A percentile compares a stretch with the other conserved stretches of the same genome.
Conservation (phyloP, 2,797 vertebrate species). For the Tragelaphus eurycerus region DNA sequence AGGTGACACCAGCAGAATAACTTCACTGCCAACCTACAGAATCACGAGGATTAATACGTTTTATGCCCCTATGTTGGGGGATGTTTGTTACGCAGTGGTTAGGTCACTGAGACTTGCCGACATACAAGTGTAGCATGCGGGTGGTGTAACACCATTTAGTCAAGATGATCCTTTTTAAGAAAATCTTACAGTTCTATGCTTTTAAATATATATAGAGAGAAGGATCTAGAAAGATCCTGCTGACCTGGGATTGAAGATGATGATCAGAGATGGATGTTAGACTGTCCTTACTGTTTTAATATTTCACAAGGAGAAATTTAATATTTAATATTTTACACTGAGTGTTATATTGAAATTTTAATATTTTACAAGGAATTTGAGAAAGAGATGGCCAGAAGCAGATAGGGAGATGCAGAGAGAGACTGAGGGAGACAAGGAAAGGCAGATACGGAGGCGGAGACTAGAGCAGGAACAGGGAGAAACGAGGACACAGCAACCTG, state of each 20-base stretch:
- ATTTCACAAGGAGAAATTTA: slow-evolving; percentile 19
- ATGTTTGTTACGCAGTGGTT: not conserved
- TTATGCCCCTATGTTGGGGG: not conserved
- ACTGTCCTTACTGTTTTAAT: not conserved
- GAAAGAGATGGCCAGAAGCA: not conserved
- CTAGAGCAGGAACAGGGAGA: not conserved
- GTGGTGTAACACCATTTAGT: not conserved
- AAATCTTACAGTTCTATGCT: not conserved
- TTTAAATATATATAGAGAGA: not conserved
- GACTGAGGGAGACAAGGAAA: not conserved
- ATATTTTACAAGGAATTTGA: slow-evolving; percentile 15
- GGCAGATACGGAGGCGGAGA: not conserved
- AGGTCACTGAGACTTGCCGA: not conserved
- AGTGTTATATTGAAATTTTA: not conserved
- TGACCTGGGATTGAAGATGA: too few relatives aligned
- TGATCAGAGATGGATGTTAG: not conserved
- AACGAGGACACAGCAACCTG: not conserved
- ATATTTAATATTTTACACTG: slow-evolving; percentile 1
- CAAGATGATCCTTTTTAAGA: not conserved
- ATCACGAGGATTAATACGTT: not conserved
- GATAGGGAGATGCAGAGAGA: not conserved
- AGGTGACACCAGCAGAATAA: not conserved
- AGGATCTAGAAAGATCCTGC: not conserved
- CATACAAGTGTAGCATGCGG: not conserved
- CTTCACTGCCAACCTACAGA: not conserved